Evolutionary conservation across 2,888 invertebrate species (phyloP), one percentile per base, ranked within the genome.

Genomic region (Agonopterix heracliana): DNA sequence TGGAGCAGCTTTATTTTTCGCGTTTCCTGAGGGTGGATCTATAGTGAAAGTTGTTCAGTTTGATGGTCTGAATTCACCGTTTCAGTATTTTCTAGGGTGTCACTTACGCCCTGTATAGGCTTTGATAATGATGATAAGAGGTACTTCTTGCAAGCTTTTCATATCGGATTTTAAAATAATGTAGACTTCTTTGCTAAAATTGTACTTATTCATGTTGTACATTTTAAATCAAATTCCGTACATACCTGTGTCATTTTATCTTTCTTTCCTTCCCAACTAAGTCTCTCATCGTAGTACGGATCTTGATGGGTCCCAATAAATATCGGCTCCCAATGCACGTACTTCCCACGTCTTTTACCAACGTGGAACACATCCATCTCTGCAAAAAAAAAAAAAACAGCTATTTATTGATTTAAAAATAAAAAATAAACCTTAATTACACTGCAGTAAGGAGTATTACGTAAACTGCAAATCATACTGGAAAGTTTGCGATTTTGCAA

Each of bases 161-260:
- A 26, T 26, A 5, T 0, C 26, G 26, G 26, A 5, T 26, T 17
- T 26, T 26, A 26, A 26, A 26, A 26, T 5, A 26, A 26, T 26
- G 26, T 26, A 3, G 26, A 26, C 26, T 26, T 14, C 14, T 14
- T 26, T 17, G 17, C 17, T 17, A 17, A 17, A 17, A 17, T 17
- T 17, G 17, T 17, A 17, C 1, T 26, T 26, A 26, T n/a, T n/a
- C n/a, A n/a, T 26, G 3, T 26, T 17, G 17, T 17, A 17, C 17
- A 17, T 17, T 17, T 17, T 17, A 17, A 17, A 17, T 17, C 3
- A 3, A 26, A 26, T 26, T 12, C 5, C 9, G 2, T 44, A 11
- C 36, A 73, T 76, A 96, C 97, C 93, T 97, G 97, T 53, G 96
- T 95, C 97, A 97, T 97, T 88, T 97, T 97, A 81, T 98, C 97